Conservation (phyloP, 1,140 invertebrate genomes). For the Leptestheria dahalacensis region DNA sequence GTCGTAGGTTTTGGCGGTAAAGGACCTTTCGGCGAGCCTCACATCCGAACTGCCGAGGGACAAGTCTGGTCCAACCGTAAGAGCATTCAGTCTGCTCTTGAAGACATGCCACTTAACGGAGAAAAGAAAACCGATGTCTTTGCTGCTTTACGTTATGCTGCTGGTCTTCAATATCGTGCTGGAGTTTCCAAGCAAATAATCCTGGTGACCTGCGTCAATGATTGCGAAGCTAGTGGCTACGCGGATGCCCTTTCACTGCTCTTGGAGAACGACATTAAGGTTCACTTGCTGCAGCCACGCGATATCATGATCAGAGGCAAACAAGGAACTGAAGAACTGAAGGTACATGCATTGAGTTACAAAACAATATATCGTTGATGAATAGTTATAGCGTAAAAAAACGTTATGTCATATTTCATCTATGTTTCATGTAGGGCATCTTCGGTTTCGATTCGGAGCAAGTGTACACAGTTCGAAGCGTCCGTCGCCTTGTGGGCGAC, state of each 20-base stretch:
- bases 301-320: constrained; percentile 22
- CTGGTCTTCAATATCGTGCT: constrained; percentile 32
- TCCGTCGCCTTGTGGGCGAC: constrained; percentile 24
- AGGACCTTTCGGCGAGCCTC: constrained; percentile 23
- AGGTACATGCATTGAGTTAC: constrained; percentile 1
- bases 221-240: constrained; percentile 24
- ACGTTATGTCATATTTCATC: constrained; percentile 4
- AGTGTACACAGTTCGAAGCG: constrained; percentile 28
- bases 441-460: constrained; percentile 30
- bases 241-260: constrained; percentile 26
- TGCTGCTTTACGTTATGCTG: constrained; percentile 32
- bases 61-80: constrained; percentile 25
- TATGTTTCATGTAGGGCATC: constrained; percentile 14
- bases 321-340: constrained; percentile 16
- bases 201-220: constrained; percentile 29
- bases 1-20: constrained; percentile 34
- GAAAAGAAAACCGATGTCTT: constrained; percentile 20
- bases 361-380: neutral
- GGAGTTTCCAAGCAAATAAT: constrained; percentile 36
- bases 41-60: constrained; percentile 32
- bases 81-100: constrained; percentile 14
- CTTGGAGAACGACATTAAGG: constrained; percentile 28
- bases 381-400: neutral
- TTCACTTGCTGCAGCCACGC: constrained; percentile 30
- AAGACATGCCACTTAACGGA: constrained; percentile 20